phyloP scores from a whole-genome alignment of 2,113 vertebrate genomes.

The Stegastes partitus region DNA sequence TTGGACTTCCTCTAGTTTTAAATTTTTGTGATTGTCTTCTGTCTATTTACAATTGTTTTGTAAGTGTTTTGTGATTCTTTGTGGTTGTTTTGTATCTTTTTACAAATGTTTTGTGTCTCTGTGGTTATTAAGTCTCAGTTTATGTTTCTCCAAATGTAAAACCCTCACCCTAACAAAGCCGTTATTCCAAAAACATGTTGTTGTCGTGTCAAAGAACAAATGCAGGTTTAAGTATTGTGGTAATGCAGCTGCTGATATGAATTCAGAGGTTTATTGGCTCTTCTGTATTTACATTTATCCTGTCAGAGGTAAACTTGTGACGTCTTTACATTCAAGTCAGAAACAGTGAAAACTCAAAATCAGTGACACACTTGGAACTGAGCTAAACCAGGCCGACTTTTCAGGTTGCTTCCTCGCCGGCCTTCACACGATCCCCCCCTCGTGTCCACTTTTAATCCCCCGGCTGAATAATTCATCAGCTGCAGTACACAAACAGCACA shows the following conservation, averaged over 20 bases:
- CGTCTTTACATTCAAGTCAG: neutral
- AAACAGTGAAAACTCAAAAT: slow-evolving; percentile 7
- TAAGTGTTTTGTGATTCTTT: too few species aligned
- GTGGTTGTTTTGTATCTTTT: too few species aligned
- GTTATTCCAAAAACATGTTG: neutral
- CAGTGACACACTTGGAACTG: slow-evolving; percentile 39
- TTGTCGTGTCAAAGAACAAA: neutral
- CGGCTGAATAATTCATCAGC: slow-evolving; percentile 65
- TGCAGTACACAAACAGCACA: slow-evolving; percentile 33
- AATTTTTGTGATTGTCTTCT: too few species aligned
- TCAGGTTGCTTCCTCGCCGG: neutral
- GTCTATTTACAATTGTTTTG: too few species aligned
- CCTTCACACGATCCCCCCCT: slow-evolving; percentile 39
- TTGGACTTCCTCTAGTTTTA: too few species aligned
- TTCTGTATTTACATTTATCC: neutral
- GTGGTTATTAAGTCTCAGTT: too few species aligned
- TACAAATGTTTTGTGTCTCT: too few species aligned
- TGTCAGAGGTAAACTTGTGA: neutral
- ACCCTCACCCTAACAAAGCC: too few species aligned
- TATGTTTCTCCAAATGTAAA: too few species aligned
- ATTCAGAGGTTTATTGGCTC: slow-evolving; percentile 6
- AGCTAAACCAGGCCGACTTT: neutral
- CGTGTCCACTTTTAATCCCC: slow-evolving; percentile 31
- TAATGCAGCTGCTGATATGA: neutral
- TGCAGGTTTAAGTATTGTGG: neutral